A percentile compares a stretch with the other conserved stretches of the same genome.
Evolutionary conservation across 2,888 invertebrate species (phyloP).

Genomic region (Drosophila subquinaria): DNA sequence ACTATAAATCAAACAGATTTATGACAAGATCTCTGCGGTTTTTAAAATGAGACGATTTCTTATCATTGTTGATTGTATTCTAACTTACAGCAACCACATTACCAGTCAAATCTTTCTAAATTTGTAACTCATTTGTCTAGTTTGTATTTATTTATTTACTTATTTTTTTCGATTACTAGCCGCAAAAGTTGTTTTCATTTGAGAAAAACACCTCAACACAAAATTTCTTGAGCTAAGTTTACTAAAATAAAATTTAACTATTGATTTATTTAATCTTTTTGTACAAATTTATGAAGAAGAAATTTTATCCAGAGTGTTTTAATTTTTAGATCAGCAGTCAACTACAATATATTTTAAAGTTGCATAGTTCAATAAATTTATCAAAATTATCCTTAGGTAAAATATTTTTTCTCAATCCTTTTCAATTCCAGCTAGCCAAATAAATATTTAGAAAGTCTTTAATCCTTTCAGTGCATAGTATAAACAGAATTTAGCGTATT

Average conservation of each 20-base stretch:
- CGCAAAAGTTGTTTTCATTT: not conserved
- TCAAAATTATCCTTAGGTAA: not conserved
- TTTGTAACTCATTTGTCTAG: not conserved
- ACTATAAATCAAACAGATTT: conserved; percentile 4
- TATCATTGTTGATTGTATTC: conserved; percentile 5
- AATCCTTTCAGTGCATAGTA: too few species aligned
- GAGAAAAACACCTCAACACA: not conserved
- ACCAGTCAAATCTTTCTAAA: not conserved
- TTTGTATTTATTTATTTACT: conserved; percentile 2
- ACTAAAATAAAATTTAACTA: too few species aligned
- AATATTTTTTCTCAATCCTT: not conserved
- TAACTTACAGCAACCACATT: not conserved
- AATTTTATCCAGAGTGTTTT: too few species aligned
- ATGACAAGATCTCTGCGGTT: conserved; percentile 16
- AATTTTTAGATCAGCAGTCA: not conserved
- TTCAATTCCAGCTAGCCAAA: too few species aligned
- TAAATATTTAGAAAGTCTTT: too few species aligned
- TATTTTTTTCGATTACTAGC: not conserved
- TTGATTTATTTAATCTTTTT: too few species aligned
- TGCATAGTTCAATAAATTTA: not conserved
- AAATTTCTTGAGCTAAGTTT: too few species aligned
- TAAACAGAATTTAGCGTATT: not conserved
- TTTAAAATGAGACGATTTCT: conserved; percentile 8
- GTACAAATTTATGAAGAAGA: too few species aligned
- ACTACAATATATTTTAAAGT: not conserved